Conservation (phyloP, 2,797 vertebrate genomes). For the Hyperoplus lanceolatus region DNA sequence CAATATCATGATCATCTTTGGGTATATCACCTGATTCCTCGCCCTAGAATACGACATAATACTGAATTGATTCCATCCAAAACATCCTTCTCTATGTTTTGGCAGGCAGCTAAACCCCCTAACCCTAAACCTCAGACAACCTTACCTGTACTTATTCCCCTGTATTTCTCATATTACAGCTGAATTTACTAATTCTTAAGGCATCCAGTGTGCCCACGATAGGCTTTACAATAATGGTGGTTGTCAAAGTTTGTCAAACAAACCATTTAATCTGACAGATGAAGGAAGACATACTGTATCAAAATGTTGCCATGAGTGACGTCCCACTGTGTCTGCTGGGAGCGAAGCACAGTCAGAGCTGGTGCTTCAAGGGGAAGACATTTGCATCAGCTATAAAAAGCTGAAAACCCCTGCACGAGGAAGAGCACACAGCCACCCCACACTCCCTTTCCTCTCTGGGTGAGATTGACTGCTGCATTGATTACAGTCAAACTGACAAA, state of each 20-base stretch:
- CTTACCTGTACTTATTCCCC: too few relatives aligned
- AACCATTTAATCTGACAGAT: background rate
- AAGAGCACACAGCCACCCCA: conserved; percentile 27
- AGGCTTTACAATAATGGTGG: background rate
- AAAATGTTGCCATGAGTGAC: background rate
- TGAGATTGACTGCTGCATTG: conserved; percentile 8
- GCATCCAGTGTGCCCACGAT: background rate
- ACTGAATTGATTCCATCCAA: background rate
- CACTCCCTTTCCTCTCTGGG: background rate
- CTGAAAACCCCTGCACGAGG: conserved; percentile 52
- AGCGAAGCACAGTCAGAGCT: conserved; percentile 28
- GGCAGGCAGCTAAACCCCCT: background rate
- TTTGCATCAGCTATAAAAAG: conserved; percentile 71
- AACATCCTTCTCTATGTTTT: background rate
- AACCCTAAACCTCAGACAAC: too few relatives aligned
- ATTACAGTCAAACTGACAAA: conserved; percentile 47
- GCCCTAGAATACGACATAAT: background rate
- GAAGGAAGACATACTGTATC: background rate
- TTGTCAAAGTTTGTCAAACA: background rate
- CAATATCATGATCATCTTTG: background rate
- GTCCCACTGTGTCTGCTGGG: background rate
- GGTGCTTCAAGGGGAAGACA: conserved; percentile 55
- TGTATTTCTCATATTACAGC: background rate
- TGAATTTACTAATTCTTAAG: conserved; percentile 1
- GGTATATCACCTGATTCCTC: background rate